phyloP scores from a whole-genome alignment of 2,888 invertebrate genomes.

The Hemicrepidius hirtus region DNA sequence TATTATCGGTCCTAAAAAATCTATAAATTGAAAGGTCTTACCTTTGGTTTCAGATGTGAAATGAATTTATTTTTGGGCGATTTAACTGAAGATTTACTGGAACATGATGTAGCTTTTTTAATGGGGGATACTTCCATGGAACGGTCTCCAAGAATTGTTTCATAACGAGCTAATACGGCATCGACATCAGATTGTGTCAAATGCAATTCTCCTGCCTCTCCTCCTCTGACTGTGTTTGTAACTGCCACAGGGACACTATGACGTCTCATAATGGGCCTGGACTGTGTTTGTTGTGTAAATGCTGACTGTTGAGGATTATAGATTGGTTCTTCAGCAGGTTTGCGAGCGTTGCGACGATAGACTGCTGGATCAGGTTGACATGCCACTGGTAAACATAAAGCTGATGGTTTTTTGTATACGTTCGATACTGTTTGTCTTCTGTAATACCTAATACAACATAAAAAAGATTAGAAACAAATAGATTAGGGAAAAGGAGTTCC shows the following conservation, averaged over 20 bases:
- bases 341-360: constrained; percentile 52
- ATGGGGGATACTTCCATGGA: constrained; percentile 19
- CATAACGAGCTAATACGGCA: constrained; percentile 58
- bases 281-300: not conserved
- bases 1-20: not conserved
- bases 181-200: constrained; percentile 57
- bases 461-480: too few species aligned
- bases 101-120: constrained; percentile 16
- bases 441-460: constrained; percentile 57
- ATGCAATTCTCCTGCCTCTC: constrained; percentile 17
- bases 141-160: constrained; percentile 55
- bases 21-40: constrained; percentile 32
- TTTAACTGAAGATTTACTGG: constrained; percentile 35
- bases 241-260: constrained; percentile 2
- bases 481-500: too few species aligned
- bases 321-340: constrained; percentile 51
- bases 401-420: constrained; percentile 65
- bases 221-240: too few species aligned
- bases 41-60: constrained; percentile 61
- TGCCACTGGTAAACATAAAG: constrained; percentile 66
- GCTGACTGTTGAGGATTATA: not conserved
- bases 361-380: constrained; percentile 66
- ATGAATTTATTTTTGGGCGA: constrained; percentile 51
- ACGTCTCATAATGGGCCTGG: not conserved
- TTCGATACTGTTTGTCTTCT: constrained; percentile 56